phyloP scores from a whole-genome alignment of 2,113 vertebrate species.

The Mesitornis unicolor region DNA sequence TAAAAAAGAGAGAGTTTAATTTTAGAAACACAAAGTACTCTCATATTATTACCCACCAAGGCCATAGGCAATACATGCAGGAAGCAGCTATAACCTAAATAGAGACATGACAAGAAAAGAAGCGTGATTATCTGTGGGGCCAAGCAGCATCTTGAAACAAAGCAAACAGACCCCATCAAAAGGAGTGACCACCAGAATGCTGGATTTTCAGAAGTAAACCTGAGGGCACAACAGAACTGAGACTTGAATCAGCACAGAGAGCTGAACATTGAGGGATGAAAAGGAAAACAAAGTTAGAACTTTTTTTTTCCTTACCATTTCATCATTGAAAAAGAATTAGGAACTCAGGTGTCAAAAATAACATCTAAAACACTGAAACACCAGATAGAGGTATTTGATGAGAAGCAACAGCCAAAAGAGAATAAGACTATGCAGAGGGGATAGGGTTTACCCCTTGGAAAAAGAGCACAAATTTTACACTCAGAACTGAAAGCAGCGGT shows the following conservation, averaged over 20 bases:
- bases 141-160: constrained; percentile 38
- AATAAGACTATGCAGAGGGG: neutral
- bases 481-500: neutral
- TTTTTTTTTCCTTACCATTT: constrained; percentile 9
- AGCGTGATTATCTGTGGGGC: neutral
- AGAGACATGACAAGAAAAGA: neutral
- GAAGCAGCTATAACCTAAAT: neutral
- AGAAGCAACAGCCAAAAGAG: neutral
- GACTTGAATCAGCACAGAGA: neutral
- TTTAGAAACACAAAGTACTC: constrained; percentile 44
- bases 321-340: constrained; percentile 41
- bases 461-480: neutral
- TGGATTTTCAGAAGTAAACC: constrained; percentile 41
- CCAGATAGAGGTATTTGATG: neutral
- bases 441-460: neutral
- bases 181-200: constrained; percentile 28
- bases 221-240: constrained; percentile 9
- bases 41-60: constrained; percentile 25
- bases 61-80: neutral
- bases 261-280: constrained; percentile 7
- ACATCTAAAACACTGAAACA: neutral
- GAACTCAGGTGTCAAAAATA: constrained; percentile 28
- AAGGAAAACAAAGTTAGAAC: constrained; percentile 17
- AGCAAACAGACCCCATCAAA: constrained; percentile 46
- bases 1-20: constrained; percentile 20